phyloP scores from a whole-genome alignment of 1,140 invertebrate genomes.

The Ceratitis capitata region DNA sequence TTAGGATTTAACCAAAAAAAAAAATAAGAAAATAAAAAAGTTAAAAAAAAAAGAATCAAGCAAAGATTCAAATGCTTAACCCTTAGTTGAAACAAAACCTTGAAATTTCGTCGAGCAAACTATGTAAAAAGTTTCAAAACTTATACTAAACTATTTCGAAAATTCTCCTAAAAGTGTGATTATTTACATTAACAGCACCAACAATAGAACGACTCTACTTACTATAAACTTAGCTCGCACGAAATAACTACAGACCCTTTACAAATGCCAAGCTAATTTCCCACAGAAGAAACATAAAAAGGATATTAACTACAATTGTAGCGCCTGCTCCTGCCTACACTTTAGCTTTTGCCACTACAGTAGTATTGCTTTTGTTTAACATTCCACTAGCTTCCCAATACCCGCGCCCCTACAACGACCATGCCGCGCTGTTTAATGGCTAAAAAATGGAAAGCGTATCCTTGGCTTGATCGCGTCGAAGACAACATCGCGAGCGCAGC shows the following conservation, averaged over 20 bases:
- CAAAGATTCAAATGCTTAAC: neutral
- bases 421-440: slow-evolving; percentile 91
- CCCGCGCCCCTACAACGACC: slow-evolving; percentile 6
- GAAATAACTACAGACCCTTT: neutral
- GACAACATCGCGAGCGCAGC: slow-evolving; percentile 51
- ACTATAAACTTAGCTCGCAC: neutral
- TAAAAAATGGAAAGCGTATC: slow-evolving; percentile 89
- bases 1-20: too few species aligned
- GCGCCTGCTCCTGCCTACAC: neutral
- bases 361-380: neutral
- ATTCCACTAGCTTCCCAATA: neutral
- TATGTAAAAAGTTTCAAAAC: neutral
- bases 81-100: neutral
- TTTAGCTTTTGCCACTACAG: neutral
- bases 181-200: neutral
- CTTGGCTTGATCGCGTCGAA: slow-evolving; percentile 77
- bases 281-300: neutral
- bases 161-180: neutral
- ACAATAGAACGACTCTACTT: neutral
- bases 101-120: slow-evolving; percentile 25
- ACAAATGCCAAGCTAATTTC: slow-evolving; percentile 48
- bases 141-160: neutral
- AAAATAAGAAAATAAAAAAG: too few species aligned
- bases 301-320: neutral
- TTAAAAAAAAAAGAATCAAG: too few species aligned